Percentiles rank a stretch among this genome's conserved stretches.
Conservation (phyloP, 2,888 invertebrate species). For the Branchellion lobata region DNA sequence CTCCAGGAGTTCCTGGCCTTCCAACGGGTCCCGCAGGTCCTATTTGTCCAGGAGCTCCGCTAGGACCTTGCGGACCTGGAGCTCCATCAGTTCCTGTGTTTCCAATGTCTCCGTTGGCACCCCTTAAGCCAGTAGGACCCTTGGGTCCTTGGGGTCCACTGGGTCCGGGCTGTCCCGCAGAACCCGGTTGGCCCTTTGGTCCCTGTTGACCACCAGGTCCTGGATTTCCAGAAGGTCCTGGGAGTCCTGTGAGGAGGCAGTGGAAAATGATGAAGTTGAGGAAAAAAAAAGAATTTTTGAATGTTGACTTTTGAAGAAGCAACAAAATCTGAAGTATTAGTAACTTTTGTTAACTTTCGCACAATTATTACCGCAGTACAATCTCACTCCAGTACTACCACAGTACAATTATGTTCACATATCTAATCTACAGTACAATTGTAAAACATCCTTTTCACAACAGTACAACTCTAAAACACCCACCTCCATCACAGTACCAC, state of each 20-base stretch:
- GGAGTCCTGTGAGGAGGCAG: background rate
- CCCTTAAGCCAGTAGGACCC: too few relatives aligned
- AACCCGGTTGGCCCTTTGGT: too few relatives aligned
- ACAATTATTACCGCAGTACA: too few relatives aligned
- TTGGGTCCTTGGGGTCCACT: background rate
- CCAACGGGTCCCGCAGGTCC: background rate
- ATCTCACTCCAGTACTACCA: too few relatives aligned
- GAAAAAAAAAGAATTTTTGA: too few relatives aligned
- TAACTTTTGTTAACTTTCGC: too few relatives aligned
- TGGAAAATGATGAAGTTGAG: background rate
- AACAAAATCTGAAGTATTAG: too few relatives aligned
- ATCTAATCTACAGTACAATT: too few relatives aligned
- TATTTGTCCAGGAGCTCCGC: background rate
- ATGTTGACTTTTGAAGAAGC: too few relatives aligned
- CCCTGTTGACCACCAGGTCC: background rate
- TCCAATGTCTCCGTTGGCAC: too few relatives aligned
- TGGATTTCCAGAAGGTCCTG: conserved; percentile 11
- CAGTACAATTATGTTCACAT: too few relatives aligned
- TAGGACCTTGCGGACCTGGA: background rate
- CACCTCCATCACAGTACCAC: background rate
- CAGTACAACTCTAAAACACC: background rate
- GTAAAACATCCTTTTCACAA: background rate
- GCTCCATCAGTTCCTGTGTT: background rate
- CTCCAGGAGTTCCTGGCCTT: background rate
- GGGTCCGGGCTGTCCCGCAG: too few relatives aligned